phyloP scores from a whole-genome alignment of 2,113 vertebrate genomes.

The Turnix velox region DNA sequence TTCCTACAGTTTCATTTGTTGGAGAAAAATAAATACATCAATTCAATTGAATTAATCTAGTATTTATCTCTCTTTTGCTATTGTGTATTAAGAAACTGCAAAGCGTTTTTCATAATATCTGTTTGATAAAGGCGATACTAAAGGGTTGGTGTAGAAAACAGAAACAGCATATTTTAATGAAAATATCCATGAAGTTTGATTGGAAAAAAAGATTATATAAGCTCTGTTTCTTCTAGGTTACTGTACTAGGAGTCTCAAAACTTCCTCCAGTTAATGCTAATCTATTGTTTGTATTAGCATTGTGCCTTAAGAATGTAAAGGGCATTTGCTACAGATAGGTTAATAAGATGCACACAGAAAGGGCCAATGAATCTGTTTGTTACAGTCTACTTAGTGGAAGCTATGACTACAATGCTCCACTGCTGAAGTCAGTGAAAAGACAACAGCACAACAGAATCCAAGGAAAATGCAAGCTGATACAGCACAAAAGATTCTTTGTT shows the following conservation, averaged over 20 bases:
- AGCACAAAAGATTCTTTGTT: slow-evolving; percentile 72
- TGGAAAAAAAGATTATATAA: not conserved
- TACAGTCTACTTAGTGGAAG: slow-evolving; percentile 65
- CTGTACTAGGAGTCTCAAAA: slow-evolving; percentile 4
- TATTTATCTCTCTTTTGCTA: not conserved
- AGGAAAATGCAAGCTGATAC: slow-evolving; percentile 67
- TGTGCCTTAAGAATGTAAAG: slow-evolving; percentile 16
- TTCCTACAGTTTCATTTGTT: not conserved
- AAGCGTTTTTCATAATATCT: not conserved
- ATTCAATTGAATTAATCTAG: not conserved
- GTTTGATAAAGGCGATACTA: not conserved
- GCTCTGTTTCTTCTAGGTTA: not conserved
- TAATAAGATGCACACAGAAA: slow-evolving; percentile 64
- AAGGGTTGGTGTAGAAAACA: slow-evolving; percentile 7
- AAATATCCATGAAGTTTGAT: not conserved
- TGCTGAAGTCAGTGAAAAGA: slow-evolving; percentile 72
- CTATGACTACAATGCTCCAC: slow-evolving; percentile 34
- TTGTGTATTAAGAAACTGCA: not conserved
- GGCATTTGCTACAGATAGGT: slow-evolving; percentile 43
- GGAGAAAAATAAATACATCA: not conserved
- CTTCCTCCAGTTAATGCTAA: slow-evolving; percentile 34
- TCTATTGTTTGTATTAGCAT: slow-evolving; percentile 30
- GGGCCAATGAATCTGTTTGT: slow-evolving; percentile 68
- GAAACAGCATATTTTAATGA: not conserved
- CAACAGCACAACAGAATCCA: slow-evolving; percentile 63